A percentile compares a stretch with the other conserved stretches of the same genome.
These are phyloP conservation scores for Varroa destructor DNA, from an alignment of 1,140 invertebrate genomes.

Conservation along the genomic window DNA sequence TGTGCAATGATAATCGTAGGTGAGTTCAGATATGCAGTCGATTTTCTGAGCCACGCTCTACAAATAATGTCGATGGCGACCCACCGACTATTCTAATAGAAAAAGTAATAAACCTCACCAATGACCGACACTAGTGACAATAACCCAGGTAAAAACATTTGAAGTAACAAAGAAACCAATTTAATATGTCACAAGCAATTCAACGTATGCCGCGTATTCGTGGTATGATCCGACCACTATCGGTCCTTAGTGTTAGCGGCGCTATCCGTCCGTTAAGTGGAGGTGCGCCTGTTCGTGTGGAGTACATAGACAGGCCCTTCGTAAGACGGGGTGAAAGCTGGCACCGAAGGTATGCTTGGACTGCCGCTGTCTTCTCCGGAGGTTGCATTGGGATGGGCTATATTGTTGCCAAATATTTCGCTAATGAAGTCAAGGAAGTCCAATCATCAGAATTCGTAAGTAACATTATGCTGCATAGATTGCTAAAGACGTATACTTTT, in stretches of 20 bases:
- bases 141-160: neutral
- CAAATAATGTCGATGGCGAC: too few species aligned
- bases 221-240: too few species aligned
- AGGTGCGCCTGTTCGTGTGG: constrained; percentile 7
- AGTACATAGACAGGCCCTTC: constrained; percentile 20
- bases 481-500: too few species aligned
- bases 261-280: too few species aligned
- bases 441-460: constrained; percentile 28
- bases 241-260: too few species aligned
- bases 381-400: constrained; percentile 20
- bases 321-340: neutral
- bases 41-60: too few species aligned
- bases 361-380: neutral
- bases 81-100: too few species aligned
- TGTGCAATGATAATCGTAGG: too few species aligned
- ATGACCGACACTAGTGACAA: too few species aligned
- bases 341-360: constrained; percentile 8
- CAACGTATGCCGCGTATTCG: neutral
- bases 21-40: too few species aligned
- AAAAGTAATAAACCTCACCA: too few species aligned
- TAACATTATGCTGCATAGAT: neutral
- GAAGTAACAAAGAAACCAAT: neutral
- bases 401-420: constrained; percentile 11
- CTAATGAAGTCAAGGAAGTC: constrained; percentile 24
- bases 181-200: constrained; percentile 11